These are phyloP conservation scores for Drosophila subsilvestris DNA, from an alignment of 2,888 invertebrate species.

Conservation along the genomic window DNA sequence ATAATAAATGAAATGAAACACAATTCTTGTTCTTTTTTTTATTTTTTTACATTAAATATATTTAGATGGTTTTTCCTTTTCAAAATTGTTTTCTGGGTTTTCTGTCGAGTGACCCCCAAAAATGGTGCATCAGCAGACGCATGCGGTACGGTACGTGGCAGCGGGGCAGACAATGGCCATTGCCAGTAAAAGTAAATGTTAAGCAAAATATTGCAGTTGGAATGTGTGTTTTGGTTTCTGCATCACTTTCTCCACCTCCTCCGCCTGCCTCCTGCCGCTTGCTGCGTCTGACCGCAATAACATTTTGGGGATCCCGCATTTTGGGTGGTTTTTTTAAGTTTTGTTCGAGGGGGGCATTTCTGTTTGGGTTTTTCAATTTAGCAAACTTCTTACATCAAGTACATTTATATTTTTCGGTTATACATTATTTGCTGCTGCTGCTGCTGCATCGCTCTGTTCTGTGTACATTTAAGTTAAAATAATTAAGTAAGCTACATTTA, in stretches of 20 bases:
- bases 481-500: slow-evolving; percentile 76
- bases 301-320: slow-evolving; percentile 2
- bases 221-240: slow-evolving; percentile 54
- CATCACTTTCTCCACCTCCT: slow-evolving; percentile 15
- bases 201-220: slow-evolving; percentile 67
- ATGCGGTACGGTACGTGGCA: slow-evolving; percentile 13
- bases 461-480: slow-evolving; percentile 77
- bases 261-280: neutral
- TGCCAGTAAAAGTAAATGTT: slow-evolving; percentile 53
- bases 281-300: neutral
- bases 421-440: slow-evolving; percentile 43
- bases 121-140: slow-evolving; percentile 17
- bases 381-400: slow-evolving; percentile 76
- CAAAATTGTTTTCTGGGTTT: slow-evolving; percentile 62
- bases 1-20: slow-evolving; percentile 14
- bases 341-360: slow-evolving; percentile 35
- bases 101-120: slow-evolving; percentile 16
- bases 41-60: slow-evolving; percentile 78
- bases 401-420: slow-evolving; percentile 67
- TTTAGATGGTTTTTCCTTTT: slow-evolving; percentile 75
- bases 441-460: slow-evolving; percentile 34
- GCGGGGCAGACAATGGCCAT: slow-evolving; percentile 13
- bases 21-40: slow-evolving; percentile 49
- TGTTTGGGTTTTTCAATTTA: slow-evolving; percentile 54
- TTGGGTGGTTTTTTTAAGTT: slow-evolving; percentile 9